phyloP scores from a whole-genome alignment of 2,113 vertebrate species.

The Siniperca knerii region DNA sequence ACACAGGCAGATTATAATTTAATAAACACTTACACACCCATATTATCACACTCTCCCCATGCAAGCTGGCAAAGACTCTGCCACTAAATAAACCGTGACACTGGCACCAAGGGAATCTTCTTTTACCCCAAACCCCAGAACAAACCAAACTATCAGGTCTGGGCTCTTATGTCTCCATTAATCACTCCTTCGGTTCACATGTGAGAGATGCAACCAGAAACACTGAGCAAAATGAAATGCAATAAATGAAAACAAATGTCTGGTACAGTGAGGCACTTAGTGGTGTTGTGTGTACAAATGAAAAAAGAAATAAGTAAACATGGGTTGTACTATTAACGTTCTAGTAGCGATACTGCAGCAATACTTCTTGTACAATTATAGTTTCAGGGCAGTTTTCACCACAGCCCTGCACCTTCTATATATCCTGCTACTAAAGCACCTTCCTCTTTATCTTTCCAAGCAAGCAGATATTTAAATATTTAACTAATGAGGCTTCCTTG shows the following conservation, averaged over 20 bases:
- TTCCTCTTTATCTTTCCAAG: conserved; percentile 31
- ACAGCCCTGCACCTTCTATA: conserved; percentile 34
- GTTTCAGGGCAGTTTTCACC: conserved; percentile 54
- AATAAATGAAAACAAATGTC: not conserved
- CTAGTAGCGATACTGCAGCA: conserved; percentile 12
- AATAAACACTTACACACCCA: conserved; percentile 49
- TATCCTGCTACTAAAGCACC: conserved; percentile 29
- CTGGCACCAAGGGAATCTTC: conserved; percentile 44
- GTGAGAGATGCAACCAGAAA: conserved; percentile 17
- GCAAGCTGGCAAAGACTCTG: conserved; percentile 39
- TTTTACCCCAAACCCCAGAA: conserved; percentile 55
- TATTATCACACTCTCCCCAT: conserved; percentile 33
- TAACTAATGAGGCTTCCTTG: conserved; percentile 10
- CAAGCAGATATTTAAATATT: conserved; percentile 38
- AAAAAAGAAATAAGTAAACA: conserved; percentile 26
- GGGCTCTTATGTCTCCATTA: conserved; percentile 33
- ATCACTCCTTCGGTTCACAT: conserved; percentile 21
- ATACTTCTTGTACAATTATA: conserved; percentile 55
- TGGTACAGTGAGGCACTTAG: not conserved
- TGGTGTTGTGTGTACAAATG: not conserved
- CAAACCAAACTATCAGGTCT: conserved; percentile 59
- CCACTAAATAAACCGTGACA: conserved; percentile 56
- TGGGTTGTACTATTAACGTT: conserved; percentile 50
- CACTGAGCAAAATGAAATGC: not conserved
- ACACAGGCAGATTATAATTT: conserved; percentile 37